Base-by-base conservation (phyloP, 2,888 invertebrate genomes). In the Ellobium chinense region DNA sequence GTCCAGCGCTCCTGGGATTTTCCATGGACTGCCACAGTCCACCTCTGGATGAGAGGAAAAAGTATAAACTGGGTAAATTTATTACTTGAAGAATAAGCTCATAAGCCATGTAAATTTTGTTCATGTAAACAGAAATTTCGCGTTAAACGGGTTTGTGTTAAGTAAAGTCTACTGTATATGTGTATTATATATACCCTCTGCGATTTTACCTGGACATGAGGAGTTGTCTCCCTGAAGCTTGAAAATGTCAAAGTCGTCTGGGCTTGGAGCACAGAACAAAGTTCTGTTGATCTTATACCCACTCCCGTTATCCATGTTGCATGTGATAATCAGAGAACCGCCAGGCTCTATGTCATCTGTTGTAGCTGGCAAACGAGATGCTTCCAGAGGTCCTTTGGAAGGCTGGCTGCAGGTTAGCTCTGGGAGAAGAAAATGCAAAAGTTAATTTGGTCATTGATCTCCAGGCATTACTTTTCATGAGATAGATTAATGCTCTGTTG, bases 1-100 rank as follows among this genome's bases (percentile, higher is more conserved):
- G 9, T 24, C 66, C 2, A 66, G 79, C 2, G 62, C 39, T 14
- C 86, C 88, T 65, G 85, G 81, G 9, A 83, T 79, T 1, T 37
- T 18, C 12, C 72, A 65, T 24, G 85, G 85, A 2, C 70, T 9
- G 36, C 86, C 86, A 85, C 89, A 89, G 56, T 88, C 82, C 56
- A 89, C 85, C 18, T 80, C 89, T 89, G 27, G 60, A 60, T 14
- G n/a, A n/a, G n/a, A n/a, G n/a, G n/a, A n/a, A n/a, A n/a, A n/a
- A n/a, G n/a, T n/a, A n/a, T n/a, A n/a, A n/a, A n/a, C n/a, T n/a
- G n/a, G n/a, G n/a, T n/a, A n/a, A n/a, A n/a, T n/a, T n/a, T n/a
- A n/a, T n/a, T n/a, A n/a, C n/a, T n/a, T n/a, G n/a, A n/a, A n/a
- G n/a, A n/a, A n/a, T n/a, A n/a, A n/a, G n/a, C n/a, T n/a, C n/a